phyloP scores from a whole-genome alignment of 2,797 vertebrate genomes.

The Eidolon dupreanum region DNA sequence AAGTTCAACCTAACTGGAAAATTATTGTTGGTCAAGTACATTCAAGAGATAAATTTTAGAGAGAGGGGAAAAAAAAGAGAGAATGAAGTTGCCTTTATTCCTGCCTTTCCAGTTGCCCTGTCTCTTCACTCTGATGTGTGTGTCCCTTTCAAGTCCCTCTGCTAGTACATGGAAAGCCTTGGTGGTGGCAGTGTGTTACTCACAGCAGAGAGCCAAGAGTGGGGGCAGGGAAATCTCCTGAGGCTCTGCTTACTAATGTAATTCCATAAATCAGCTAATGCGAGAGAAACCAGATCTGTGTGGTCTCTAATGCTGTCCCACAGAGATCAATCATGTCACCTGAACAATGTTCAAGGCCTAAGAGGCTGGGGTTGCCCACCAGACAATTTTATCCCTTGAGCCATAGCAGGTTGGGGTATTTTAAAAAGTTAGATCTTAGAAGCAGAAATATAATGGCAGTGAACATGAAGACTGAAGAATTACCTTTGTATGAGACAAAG shows the following conservation, averaged over 20 bases:
- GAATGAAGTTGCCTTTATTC: neutral
- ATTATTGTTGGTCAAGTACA: neutral
- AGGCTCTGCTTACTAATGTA: slow-evolving; percentile 80
- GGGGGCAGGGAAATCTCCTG: slow-evolving; percentile 75
- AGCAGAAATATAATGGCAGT: slow-evolving; percentile 40
- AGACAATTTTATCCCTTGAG: slow-evolving; percentile 67
- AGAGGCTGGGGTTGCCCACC: slow-evolving; percentile 62
- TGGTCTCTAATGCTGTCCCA: slow-evolving; percentile 76
- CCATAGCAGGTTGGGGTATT: neutral
- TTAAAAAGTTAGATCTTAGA: slow-evolving; percentile 38
- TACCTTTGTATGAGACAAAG: neutral
- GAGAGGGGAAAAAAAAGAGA: neutral
- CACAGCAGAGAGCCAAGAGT: slow-evolving; percentile 60
- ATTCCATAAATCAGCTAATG: slow-evolving; percentile 80
- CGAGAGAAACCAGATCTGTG: slow-evolving; percentile 73
- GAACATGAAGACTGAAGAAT: slow-evolving; percentile 30
- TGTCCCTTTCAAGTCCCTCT: neutral
- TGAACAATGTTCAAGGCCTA: slow-evolving; percentile 74
- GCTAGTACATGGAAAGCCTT: neutral
- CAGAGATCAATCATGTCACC: slow-evolving; percentile 83
- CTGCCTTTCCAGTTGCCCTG: slow-evolving; percentile 62
- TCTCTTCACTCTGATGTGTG: neutral
- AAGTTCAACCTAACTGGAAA: neutral
- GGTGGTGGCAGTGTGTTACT: slow-evolving; percentile 64
- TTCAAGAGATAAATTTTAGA: neutral